These are phyloP conservation scores for Chrysochloris asiatica DNA, from an alignment of 2,113 vertebrate genomes.

Conservation along the genomic window DNA sequence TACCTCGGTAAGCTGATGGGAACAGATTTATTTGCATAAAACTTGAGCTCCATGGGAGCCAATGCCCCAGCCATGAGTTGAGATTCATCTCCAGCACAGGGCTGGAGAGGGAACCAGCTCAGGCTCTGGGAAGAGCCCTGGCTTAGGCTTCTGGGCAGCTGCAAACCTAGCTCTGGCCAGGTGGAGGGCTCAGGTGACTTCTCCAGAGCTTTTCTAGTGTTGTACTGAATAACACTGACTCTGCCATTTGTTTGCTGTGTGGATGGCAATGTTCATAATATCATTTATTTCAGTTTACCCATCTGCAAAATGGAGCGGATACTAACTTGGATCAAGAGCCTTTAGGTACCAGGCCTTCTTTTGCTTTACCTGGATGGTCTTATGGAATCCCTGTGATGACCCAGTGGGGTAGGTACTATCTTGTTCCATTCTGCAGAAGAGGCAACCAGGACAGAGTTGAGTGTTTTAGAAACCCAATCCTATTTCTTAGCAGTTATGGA, in stretches of 20 bases:
- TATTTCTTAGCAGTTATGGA: too few species aligned
- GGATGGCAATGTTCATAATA: background rate
- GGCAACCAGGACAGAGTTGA: accelerated
- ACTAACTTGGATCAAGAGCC: background rate
- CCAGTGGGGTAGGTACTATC: accelerated
- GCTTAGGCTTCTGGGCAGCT: background rate
- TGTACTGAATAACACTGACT: background rate
- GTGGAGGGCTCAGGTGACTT: background rate
- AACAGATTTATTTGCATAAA: background rate
- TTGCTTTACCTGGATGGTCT: background rate
- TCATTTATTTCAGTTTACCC: background rate
- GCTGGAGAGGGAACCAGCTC: background rate
- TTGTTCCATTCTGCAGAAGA: background rate
- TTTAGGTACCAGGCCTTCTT: background rate
- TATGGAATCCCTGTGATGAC: background rate
- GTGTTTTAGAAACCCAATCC: background rate
- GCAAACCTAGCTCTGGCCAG: accelerated
- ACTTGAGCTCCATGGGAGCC: background rate
- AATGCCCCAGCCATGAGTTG: accelerated
- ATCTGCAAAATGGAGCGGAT: background rate
- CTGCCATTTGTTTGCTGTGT: background rate
- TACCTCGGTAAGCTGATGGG: background rate
- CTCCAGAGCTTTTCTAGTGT: background rate
- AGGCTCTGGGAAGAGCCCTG: background rate
- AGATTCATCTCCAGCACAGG: too few species aligned